phyloP scores from a whole-genome alignment of 2,888 invertebrate species.

The Patella caerulea region DNA sequence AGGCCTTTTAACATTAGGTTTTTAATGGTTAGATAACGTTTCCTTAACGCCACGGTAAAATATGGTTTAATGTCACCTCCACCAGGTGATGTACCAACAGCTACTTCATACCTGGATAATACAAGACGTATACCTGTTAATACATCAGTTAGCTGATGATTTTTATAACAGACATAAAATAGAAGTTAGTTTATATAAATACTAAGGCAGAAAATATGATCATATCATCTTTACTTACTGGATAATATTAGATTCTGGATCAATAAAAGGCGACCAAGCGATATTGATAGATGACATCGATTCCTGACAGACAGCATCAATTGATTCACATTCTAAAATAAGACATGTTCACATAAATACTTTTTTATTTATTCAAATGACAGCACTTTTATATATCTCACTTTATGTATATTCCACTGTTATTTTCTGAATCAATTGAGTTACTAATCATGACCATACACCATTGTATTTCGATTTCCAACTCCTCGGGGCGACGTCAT shows the following conservation, averaged over 20 bases:
- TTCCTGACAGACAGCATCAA: constrained; percentile 44
- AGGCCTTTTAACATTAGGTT: constrained; percentile 37
- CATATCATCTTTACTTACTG: constrained; percentile 21
- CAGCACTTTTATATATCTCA: no score
- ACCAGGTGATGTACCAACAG: constrained; percentile 45
- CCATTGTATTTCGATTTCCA: no score
- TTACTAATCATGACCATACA: no score
- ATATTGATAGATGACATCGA: constrained; percentile 38
- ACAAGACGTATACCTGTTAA: background rate
- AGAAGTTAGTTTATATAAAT: no score
- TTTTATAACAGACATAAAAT: no score
- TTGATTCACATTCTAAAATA: constrained; percentile 35
- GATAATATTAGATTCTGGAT: constrained; percentile 41
- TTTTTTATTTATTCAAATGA: no score
- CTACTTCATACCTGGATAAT: constrained; percentile 41
- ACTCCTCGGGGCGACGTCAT: no score
- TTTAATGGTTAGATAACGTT: constrained; percentile 33
- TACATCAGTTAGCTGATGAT: no score
- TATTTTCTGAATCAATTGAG: no score
- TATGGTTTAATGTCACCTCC: constrained; percentile 43
- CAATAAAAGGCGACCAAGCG: constrained; percentile 43
- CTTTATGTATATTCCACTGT: no score
- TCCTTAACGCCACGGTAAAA: constrained; percentile 29
- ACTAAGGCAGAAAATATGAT: background rate
- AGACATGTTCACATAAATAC: no score